phyloP scores from a whole-genome alignment of 2,888 invertebrate genomes.

The Drosophila paramelanica region DNA sequence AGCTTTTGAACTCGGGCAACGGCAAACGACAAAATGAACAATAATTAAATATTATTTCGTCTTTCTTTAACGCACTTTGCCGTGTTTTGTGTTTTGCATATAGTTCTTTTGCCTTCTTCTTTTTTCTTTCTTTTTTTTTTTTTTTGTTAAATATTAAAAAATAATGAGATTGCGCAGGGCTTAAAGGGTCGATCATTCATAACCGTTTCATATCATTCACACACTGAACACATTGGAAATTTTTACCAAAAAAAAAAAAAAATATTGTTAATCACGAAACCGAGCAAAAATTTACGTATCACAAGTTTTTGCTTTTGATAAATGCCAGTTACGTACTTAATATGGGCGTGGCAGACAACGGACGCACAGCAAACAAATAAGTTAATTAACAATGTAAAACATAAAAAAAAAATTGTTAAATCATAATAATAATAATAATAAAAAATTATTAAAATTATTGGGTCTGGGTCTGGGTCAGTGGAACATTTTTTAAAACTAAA shows the following conservation, averaged over 20 bases:
- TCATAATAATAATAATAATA: slow-evolving; percentile 8
- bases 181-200: slow-evolving; percentile 29
- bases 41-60: not conserved
- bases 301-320: slow-evolving; percentile 61
- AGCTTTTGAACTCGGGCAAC: slow-evolving; percentile 6
- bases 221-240: slow-evolving; percentile 30
- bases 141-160: slow-evolving; percentile 53
- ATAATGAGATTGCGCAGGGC: slow-evolving; percentile 68
- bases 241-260: slow-evolving; percentile 7
- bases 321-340: slow-evolving; percentile 47
- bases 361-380: slow-evolving; percentile 41
- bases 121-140: slow-evolving; percentile 10
- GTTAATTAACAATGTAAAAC: slow-evolving; percentile 30
- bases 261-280: slow-evolving; percentile 7
- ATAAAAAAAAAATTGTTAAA: slow-evolving; percentile 8
- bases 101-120: not conserved
- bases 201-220: slow-evolving; percentile 19
- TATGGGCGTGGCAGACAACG: slow-evolving; percentile 47
- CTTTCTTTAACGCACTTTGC: not conserved
- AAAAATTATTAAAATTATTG: slow-evolving; percentile 29
- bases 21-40: slow-evolving; percentile 17
- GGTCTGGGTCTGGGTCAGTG: slow-evolving; percentile 44
- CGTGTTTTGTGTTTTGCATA: not conserved
- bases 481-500: slow-evolving; percentile 57
- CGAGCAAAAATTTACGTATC: slow-evolving; percentile 61